phyloP scores from a whole-genome alignment of 1,140 invertebrate genomes.

The Megalopta genalis region DNA sequence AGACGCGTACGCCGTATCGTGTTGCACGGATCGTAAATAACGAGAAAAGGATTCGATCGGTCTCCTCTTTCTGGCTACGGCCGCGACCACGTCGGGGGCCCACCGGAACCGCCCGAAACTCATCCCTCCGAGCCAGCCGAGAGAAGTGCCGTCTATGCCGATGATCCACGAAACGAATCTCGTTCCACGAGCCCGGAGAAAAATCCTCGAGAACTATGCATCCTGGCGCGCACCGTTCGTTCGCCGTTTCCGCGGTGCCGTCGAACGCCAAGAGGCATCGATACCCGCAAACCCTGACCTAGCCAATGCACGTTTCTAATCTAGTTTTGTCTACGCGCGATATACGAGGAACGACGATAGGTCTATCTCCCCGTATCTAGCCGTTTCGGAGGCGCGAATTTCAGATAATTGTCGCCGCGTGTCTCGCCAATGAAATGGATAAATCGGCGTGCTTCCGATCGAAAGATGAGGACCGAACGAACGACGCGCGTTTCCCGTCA shows the following conservation, averaged over 20 bases:
- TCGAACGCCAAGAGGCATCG: slow-evolving; percentile 49
- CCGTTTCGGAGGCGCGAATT: slow-evolving; percentile 42
- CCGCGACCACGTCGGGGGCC: not conserved
- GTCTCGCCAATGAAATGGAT: slow-evolving; percentile 57
- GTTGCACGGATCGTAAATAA: slow-evolving; percentile 57
- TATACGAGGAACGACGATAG: slow-evolving; percentile 68
- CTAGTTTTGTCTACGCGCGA: slow-evolving; percentile 75
- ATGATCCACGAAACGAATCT: too few relatives aligned
- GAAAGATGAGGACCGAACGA: not conserved
- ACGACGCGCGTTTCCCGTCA: not conserved
- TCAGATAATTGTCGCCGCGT: slow-evolving; percentile 67
- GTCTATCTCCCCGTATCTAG: slow-evolving; percentile 66
- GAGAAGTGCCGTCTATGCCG: too few relatives aligned
- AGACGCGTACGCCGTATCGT: slow-evolving; percentile 24
- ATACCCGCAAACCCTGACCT: slow-evolving; percentile 72
- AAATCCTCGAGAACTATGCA: too few relatives aligned
- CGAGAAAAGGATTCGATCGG: slow-evolving; percentile 48
- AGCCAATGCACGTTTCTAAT: slow-evolving; percentile 71
- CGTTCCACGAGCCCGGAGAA: too few relatives aligned
- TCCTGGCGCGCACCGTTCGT: too few relatives aligned
- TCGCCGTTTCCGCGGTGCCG: slow-evolving; percentile 49
- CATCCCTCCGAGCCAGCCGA: too few relatives aligned
- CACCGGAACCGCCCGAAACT: not conserved
- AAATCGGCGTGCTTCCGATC: not conserved
- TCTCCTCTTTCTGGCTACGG: not conserved